Percentiles rank a stretch among this genome's conserved stretches.
Evolutionary conservation across 2,113 vertebrate species (phyloP).

Genomic region (Laterallus jamaicensis): DNA sequence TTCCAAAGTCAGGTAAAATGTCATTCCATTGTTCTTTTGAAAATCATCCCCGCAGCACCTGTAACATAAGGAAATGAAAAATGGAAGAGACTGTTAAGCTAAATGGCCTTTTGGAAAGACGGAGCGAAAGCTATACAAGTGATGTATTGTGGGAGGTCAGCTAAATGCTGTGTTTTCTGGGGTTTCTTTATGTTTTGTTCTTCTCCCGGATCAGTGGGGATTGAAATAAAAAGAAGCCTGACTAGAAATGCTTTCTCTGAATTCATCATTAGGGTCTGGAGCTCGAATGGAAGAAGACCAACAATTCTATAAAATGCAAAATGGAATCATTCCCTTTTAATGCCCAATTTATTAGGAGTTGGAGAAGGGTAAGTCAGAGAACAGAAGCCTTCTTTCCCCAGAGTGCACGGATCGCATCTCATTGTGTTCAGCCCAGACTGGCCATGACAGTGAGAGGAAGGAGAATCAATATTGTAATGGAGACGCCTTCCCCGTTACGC

Average conservation of each 20-base stretch:
- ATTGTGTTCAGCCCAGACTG: background rate
- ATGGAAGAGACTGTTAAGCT: constrained; percentile 1
- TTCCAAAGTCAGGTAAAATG: constrained; percentile 14
- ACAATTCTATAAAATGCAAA: background rate
- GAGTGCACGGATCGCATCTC: background rate
- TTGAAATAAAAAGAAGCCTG: background rate
- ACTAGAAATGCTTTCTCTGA: background rate
- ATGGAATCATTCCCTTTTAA: background rate
- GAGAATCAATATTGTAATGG: background rate
- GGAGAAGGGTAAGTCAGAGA: background rate
- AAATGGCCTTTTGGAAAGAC: constrained; percentile 30
- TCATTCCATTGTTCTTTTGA: constrained; percentile 1
- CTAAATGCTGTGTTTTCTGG: background rate
- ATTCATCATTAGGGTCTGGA: background rate
- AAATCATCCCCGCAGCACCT: constrained; percentile 20
- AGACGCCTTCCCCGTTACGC: background rate
- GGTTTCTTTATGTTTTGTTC: background rate
- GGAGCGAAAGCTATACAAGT: background rate
- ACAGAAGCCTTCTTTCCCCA: background rate
- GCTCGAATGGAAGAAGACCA: background rate
- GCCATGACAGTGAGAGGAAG: background rate
- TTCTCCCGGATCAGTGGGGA: background rate
- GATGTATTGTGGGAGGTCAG: background rate
- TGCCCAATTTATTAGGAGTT: background rate
- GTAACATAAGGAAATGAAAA: constrained; percentile 13